Base-by-base conservation (phyloP, 92 coral and sea anemone genomes). In the Umimayanthus chanpuru region DNA sequence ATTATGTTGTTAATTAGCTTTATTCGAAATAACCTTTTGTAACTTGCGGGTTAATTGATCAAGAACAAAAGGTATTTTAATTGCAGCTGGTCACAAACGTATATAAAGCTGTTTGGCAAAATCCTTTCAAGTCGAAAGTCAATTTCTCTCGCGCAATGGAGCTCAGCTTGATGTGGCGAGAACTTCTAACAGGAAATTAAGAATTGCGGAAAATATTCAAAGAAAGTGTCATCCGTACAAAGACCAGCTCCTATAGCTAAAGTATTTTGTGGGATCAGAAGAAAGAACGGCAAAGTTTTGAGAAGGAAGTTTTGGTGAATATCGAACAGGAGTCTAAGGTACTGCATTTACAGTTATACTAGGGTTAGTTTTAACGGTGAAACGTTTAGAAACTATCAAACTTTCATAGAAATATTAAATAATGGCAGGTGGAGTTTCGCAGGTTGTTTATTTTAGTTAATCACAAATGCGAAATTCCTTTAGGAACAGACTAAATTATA, bases 61-160 rank as follows among this genome's bases (percentile, higher is more conserved):
- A 43, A 29, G 79, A 75, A 75, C 53, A 75, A 75, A 75, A 21
- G 79, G 28, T 53, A 75, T 75, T 75, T 75, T 39, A 75, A 75
- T 20, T 30, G 44, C 26, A 36, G 47, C 79, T 75, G n/a, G 79
- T 40, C 25, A 29, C 50, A 8, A 47, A 5, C 11, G 5, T 75
- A 75, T 75, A 75, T 36, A 75, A 75, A 7, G 79, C 6, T 18
- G 79, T 25, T 21, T 25, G 79, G 10, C 79, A 39, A 38, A 73
- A 38, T 12, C 78, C 49, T 18, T 73, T 73, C 47, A 39, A 36
- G 23, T 21, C 44, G 21, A 32, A 75, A 39, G 25, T 32, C 77
- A 14, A 30, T 8, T 73, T 40, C 77, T 73, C 26, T 47, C 14
- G 77, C 9, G 15, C 68, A 61, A 61, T n/a, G n/a, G 26, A 61